Conservation (phyloP, 2,888 invertebrate species). For the Pasiphila rectangulata region DNA sequence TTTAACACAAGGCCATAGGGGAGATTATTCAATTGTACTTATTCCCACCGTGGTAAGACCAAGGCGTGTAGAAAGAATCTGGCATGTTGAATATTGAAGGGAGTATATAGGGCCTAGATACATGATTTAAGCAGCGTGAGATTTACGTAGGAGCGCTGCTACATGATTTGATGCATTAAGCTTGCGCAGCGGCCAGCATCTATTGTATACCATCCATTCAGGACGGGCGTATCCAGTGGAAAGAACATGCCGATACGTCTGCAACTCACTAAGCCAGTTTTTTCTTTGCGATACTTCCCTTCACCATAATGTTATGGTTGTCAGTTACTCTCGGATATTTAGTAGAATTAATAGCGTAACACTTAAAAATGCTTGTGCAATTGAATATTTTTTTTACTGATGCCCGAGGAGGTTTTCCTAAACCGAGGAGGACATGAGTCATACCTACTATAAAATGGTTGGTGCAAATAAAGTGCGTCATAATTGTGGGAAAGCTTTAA, state of each 20-base stretch:
- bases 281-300: too few relatives aligned
- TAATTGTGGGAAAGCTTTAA: background rate
- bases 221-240: too few relatives aligned
- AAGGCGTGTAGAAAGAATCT: background rate
- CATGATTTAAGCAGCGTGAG: too few relatives aligned
- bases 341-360: too few relatives aligned
- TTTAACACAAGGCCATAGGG: slow-evolving; percentile 44
- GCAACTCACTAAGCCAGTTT: too few relatives aligned
- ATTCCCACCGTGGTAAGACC: slow-evolving; percentile 32
- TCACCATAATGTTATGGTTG: too few relatives aligned
- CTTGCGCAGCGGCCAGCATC: too few relatives aligned
- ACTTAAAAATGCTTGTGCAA: background rate
- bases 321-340: too few relatives aligned
- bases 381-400: background rate
- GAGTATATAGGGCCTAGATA: background rate
- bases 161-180: too few relatives aligned
- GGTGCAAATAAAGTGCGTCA: background rate
- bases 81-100: background rate
- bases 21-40: slow-evolving; percentile 53
- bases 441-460: background rate
- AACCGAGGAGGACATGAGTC: background rate
- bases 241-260: too few relatives aligned
- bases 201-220: too few relatives aligned
- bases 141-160: too few relatives aligned
- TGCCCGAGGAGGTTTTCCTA: background rate